phyloP scores from a whole-genome alignment of 2,113 vertebrate species.

The Carollia perspicillata region DNA sequence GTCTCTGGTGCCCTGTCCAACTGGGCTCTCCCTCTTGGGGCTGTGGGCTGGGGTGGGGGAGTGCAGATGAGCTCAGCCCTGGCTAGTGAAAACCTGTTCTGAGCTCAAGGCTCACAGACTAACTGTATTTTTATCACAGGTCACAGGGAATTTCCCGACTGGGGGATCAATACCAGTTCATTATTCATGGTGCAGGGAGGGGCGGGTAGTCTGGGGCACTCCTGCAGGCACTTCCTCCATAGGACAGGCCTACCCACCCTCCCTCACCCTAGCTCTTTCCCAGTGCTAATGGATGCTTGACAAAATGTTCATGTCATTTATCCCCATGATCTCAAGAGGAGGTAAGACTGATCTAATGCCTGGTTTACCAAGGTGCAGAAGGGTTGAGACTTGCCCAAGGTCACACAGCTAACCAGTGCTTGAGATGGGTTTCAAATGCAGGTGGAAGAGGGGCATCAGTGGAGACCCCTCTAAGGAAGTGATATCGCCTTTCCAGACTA shows the following conservation, averaged over 20 bases:
- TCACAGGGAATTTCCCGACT: constrained; percentile 60
- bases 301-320: background rate
- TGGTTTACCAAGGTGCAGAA: background rate
- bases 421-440: background rate
- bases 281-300: background rate
- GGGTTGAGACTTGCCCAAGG: background rate
- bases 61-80: background rate
- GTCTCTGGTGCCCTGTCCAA: background rate
- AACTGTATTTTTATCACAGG: constrained; percentile 62
- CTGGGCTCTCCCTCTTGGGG: background rate
- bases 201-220: background rate
- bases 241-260: background rate
- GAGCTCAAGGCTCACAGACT: background rate
- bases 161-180: constrained; percentile 62
- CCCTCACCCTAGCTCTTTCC: background rate
- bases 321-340: background rate
- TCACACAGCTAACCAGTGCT: background rate
- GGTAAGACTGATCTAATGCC: background rate
- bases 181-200: constrained; percentile 45
- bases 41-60: background rate
- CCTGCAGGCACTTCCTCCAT: background rate
- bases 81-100: constrained; percentile 30
- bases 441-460: background rate
- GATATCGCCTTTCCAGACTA: constrained; percentile 1
- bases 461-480: background rate